Conservation (phyloP, 2,113 vertebrate genomes). For the human (Homo sapiens) region DNA sequence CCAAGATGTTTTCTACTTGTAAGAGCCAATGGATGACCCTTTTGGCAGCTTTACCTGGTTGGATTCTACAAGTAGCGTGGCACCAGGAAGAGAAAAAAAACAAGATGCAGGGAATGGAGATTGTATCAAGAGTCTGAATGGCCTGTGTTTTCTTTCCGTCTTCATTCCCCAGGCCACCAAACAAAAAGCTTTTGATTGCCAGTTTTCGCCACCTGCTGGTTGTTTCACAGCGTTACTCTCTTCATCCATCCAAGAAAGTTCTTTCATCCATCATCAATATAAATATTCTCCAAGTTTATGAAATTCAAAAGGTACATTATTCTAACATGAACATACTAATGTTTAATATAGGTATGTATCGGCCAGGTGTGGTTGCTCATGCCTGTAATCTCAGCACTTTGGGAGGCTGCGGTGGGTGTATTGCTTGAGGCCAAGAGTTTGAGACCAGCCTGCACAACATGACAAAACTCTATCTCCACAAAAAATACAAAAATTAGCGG, state of each 20-base stretch:
- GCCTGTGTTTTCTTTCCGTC: slow-evolving; percentile 32
- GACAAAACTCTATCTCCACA: no score
- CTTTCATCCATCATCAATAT: background rate
- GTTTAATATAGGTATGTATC: background rate
- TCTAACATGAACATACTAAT: background rate
- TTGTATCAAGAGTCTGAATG: background rate
- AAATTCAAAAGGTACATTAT: slow-evolving; percentile 12
- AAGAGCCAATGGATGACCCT: background rate
- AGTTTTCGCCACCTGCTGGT: slow-evolving; percentile 75
- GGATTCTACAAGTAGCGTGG: background rate
- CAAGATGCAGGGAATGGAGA: background rate
- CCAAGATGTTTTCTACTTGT: background rate
- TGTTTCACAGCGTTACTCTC: background rate
- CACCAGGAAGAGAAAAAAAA: background rate
- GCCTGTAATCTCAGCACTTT: no score
- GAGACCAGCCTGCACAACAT: no score
- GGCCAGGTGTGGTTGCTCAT: background rate
- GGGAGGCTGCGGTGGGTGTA: no score
- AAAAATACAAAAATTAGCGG: no score
- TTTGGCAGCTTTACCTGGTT: background rate
- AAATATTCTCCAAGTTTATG: background rate
- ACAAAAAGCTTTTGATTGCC: slow-evolving; percentile 63
- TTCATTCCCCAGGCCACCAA: background rate
- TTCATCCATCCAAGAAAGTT: background rate
- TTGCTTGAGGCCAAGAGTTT: no score